Percentiles rank a stretch among this genome's conserved stretches.
These are phyloP conservation scores for Arnoldichthys spilopterus DNA, from an alignment of 2,797 vertebrate species.

Conservation along the genomic window DNA sequence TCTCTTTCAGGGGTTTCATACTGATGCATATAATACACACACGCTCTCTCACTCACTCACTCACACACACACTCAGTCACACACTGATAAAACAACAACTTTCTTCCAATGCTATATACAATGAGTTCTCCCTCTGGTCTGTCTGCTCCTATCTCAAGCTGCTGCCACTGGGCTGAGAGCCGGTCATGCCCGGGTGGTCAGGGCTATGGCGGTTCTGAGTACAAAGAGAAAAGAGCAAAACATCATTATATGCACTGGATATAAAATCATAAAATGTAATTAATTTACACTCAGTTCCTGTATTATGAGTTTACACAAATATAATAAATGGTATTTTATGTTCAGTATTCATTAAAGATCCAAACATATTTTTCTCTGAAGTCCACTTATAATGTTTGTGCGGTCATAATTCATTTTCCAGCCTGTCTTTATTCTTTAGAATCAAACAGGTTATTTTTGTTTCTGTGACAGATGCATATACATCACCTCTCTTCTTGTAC, in stretches of 20 bases:
- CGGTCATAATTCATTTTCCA: too few relatives aligned
- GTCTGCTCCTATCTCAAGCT: slow-evolving; percentile 83
- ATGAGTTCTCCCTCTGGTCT: not conserved
- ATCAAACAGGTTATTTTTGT: too few relatives aligned
- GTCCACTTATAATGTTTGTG: too few relatives aligned
- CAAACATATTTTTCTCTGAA: too few relatives aligned
- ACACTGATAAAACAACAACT: not conserved
- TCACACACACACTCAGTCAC: not conserved
- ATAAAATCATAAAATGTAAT: not conserved
- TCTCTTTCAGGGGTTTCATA: not conserved
- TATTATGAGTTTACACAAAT: too few relatives aligned
- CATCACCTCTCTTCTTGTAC: slow-evolving; percentile 97
- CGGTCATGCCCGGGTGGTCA: slow-evolving; percentile 89
- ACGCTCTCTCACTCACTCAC: not conserved
- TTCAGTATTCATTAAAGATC: too few relatives aligned
- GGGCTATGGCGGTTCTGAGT: slow-evolving; percentile 93
- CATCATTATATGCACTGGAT: not conserved
- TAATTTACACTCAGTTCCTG: not conserved
- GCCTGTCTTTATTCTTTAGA: too few relatives aligned
- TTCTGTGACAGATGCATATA: slow-evolving; percentile 92
- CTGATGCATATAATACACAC: not conserved
- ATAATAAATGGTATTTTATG: too few relatives aligned
- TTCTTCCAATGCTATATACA: slow-evolving; percentile 23
- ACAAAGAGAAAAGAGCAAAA: not conserved
- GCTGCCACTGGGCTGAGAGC: slow-evolving; percentile 94